Evolutionary conservation across 92 coral and sea anemone genomes (phyloP).

Genomic region (Porites rus): DNA sequence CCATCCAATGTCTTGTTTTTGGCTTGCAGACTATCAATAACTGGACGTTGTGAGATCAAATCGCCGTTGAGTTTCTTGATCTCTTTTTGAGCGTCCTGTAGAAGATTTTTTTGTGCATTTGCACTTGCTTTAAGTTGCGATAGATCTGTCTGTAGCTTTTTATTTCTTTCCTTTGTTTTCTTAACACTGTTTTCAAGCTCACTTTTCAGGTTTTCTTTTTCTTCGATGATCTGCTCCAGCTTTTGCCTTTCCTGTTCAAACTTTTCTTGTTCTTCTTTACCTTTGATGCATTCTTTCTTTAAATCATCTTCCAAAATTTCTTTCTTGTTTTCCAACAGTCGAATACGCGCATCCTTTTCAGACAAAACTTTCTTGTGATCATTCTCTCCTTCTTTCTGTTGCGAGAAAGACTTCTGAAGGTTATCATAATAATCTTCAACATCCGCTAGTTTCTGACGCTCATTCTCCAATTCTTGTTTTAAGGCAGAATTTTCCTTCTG

Average conservation of each 20-base stretch:
- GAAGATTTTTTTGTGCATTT: conserved; percentile 61
- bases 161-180: conserved; percentile 73
- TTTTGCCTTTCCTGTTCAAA: conserved; percentile 69
- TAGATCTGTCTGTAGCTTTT: conserved; percentile 83
- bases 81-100: conserved; percentile 74
- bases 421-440: conserved; percentile 69
- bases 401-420: conserved; percentile 73
- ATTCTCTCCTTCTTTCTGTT: conserved; percentile 73
- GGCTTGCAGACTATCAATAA: conserved; percentile 73
- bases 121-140: conserved; percentile 63
- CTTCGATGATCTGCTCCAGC: conserved; percentile 73
- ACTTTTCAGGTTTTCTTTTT: conserved; percentile 76
- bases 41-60: conserved; percentile 74
- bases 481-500: conserved; percentile 78
- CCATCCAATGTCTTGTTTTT: conserved; percentile 71
- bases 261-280: conserved; percentile 72
- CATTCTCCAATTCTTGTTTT: conserved; percentile 84
- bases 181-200: conserved; percentile 79
- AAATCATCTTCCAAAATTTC: conserved; percentile 72
- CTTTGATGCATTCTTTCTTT: conserved; percentile 68
- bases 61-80: conserved; percentile 83
- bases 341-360: conserved; percentile 75
- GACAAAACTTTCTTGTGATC: conserved; percentile 73
- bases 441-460: conserved; percentile 73
- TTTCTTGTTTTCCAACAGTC: conserved; percentile 76